A percentile compares a stretch with the other conserved stretches of the same genome.
phyloP scores from a whole-genome alignment of 2,888 invertebrate species.

The Thera obeliscata region DNA sequence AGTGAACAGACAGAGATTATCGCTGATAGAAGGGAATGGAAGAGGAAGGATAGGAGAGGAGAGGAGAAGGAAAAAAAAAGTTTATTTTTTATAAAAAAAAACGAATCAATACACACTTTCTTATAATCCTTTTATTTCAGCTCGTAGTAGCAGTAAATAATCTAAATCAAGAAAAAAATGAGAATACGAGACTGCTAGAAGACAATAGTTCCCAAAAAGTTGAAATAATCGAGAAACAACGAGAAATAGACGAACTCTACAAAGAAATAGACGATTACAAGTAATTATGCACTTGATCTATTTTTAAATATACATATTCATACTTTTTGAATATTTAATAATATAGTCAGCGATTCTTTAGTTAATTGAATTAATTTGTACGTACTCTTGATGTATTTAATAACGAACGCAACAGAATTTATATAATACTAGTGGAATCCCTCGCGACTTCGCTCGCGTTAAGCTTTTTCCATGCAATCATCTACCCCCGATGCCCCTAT shows the following conservation, averaged over 20 bases:
- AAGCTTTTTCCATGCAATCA: too few species aligned
- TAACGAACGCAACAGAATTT: background rate
- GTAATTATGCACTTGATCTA: constrained; percentile 43
- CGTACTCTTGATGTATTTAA: background rate
- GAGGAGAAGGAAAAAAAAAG: too few species aligned
- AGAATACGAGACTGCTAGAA: constrained; percentile 55
- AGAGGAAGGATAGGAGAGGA: too few species aligned
- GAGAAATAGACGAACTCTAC: constrained; percentile 53
- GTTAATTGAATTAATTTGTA: background rate
- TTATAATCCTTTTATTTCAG: constrained; percentile 48
- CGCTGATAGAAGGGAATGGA: too few species aligned
- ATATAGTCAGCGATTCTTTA: background rate
- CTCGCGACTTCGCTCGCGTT: too few species aligned
- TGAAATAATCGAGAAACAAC: constrained; percentile 54
- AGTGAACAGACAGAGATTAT: too few species aligned
- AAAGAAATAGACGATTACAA: constrained; percentile 60
- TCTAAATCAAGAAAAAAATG: constrained; percentile 64
- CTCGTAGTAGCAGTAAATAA: constrained; percentile 63
- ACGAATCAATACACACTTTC: too few species aligned
- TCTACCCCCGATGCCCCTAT: too few species aligned
- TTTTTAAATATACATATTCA: background rate
- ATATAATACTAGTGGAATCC: background rate
- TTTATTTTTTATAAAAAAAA: too few species aligned
- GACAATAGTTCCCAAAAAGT: constrained; percentile 55
- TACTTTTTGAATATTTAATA: background rate